These are phyloP conservation scores for Chiloscyllium punctatum DNA, from an alignment of 2,797 vertebrate species.

Conservation along the genomic window DNA sequence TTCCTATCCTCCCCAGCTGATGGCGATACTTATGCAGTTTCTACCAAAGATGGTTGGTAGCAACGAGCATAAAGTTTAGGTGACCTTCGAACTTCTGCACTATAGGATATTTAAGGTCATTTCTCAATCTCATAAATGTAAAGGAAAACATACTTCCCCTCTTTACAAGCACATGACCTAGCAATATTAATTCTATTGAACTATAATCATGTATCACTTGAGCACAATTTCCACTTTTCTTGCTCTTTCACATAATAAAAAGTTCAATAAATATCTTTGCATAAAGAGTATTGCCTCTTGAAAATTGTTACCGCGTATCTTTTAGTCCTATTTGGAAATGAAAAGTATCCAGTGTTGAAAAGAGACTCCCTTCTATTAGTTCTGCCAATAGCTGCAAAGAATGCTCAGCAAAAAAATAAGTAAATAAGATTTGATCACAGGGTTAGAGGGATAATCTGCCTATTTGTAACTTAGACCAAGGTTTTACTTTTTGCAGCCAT, in stretches of 20 bases:
- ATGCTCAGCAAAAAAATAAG: background rate
- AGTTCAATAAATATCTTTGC: background rate
- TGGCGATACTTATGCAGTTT: background rate
- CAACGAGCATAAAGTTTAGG: background rate
- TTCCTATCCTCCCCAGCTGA: background rate
- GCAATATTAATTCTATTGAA: background rate
- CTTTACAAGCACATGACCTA: background rate
- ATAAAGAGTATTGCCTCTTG: background rate
- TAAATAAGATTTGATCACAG: background rate
- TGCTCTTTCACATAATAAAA: background rate
- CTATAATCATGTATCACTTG: background rate
- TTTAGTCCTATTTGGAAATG: background rate
- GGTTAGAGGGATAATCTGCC: no score
- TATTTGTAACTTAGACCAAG: background rate
- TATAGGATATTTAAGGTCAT: background rate
- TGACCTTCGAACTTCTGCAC: background rate
- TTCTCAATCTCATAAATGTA: background rate
- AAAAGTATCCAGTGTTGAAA: background rate
- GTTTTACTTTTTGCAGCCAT: no score
- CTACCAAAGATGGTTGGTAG: background rate
- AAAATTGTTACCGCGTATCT: background rate
- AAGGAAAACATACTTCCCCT: background rate
- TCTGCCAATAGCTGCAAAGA: background rate
- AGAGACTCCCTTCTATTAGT: background rate
- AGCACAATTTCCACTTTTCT: background rate